phyloP scores from a whole-genome alignment of 1,140 invertebrate species.

The Eriosoma lanigerum region DNA sequence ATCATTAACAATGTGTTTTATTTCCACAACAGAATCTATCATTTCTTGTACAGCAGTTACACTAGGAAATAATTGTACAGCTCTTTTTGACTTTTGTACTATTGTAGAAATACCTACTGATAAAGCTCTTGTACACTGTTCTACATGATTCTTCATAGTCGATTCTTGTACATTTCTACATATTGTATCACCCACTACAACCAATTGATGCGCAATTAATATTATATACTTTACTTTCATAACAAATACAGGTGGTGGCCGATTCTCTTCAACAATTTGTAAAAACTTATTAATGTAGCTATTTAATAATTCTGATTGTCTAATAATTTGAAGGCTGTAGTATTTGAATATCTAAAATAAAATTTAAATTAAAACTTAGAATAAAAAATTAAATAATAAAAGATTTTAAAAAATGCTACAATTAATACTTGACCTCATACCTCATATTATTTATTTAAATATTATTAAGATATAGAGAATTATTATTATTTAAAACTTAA shows the following conservation, averaged over 20 bases:
- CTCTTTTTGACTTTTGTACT: constrained; percentile 84
- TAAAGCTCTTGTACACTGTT: constrained; percentile 78
- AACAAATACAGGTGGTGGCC: constrained; percentile 84
- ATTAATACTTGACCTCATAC: too few relatives aligned
- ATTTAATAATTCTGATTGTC: constrained; percentile 78
- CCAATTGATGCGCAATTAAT: constrained; percentile 86
- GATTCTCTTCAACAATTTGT: constrained; percentile 85
- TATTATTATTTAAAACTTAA: too few relatives aligned
- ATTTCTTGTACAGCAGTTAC: constrained; percentile 88
- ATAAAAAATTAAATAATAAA: too few relatives aligned
- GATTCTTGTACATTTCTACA: constrained; percentile 75
- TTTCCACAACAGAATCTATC: constrained; percentile 84
- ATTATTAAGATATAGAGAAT: too few relatives aligned
- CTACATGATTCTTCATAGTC: constrained; percentile 71
- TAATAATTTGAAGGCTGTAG: constrained; percentile 81
- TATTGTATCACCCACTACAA: constrained; percentile 91
- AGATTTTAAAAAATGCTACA: too few relatives aligned
- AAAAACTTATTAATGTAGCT: constrained; percentile 91
- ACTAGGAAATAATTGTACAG: constrained; percentile 86
- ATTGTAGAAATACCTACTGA: constrained; percentile 81
- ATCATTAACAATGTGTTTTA: constrained; percentile 66
- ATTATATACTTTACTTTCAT: constrained; percentile 93
- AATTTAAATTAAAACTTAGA: neutral
- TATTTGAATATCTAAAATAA: constrained; percentile 73
- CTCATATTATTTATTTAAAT: too few relatives aligned